Evolutionary conservation across 1,140 invertebrate species (phyloP).

Genomic region (Elysia chlorotica): DNA sequence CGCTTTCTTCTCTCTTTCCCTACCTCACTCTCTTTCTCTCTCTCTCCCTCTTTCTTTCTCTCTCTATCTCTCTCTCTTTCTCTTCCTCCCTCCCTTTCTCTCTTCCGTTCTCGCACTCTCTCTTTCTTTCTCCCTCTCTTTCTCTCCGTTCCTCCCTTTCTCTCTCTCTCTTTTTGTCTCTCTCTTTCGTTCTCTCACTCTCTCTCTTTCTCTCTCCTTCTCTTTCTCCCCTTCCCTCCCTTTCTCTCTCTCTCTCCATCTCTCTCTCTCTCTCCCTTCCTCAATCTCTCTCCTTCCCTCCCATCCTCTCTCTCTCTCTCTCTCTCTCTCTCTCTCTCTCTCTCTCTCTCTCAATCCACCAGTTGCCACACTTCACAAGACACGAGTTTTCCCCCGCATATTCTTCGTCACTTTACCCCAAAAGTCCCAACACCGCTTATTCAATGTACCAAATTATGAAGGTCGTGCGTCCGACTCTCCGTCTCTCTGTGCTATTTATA

Average conservation of each 20-base stretch:
- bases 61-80: neutral
- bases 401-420: neutral
- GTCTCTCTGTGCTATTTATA: neutral
- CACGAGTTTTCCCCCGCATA: neutral
- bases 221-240: neutral
- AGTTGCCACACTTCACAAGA: too few species aligned
- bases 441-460: neutral
- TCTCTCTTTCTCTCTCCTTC: neutral
- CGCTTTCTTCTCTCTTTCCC: too few species aligned
- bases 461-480: neutral
- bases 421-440: neutral
- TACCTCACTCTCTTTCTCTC: too few species aligned
- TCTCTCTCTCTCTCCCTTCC: neutral
- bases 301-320: slow-evolving; percentile 12
- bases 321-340: slow-evolving; percentile 1
- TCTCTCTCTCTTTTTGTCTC: neutral
- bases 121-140: neutral
- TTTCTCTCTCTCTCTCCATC: neutral
- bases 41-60: neutral
- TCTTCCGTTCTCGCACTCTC: neutral
- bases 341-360: neutral
- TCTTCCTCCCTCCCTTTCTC: neutral
- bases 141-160: neutral
- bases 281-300: slow-evolving; percentile 11
- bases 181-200: neutral